Evolutionary conservation across 2,888 invertebrate genomes (phyloP).

Genomic region (Epirrhoe alternata): DNA sequence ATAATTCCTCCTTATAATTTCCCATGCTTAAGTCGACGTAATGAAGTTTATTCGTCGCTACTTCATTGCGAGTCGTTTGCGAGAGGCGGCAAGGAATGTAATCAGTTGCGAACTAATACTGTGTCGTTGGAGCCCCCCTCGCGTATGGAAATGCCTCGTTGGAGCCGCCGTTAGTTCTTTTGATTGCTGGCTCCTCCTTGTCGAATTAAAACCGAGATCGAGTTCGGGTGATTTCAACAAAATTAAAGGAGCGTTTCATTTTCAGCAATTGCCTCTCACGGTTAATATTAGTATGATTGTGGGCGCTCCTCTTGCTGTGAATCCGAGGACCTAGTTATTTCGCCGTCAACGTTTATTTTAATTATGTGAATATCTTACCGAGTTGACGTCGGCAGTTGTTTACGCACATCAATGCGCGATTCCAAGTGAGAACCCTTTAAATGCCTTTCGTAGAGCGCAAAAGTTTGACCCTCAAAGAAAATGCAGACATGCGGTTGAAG

Average conservation of each 20-base stretch:
- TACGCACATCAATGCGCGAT: conserved; percentile 20
- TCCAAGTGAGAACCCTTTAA: conserved; percentile 26
- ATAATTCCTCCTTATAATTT: conserved; percentile 84
- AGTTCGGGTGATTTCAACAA: conserved; percentile 75
- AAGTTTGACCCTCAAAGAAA: conserved; percentile 58
- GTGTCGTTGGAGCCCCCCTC: conserved; percentile 76
- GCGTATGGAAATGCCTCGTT: conserved; percentile 83
- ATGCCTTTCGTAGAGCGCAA: conserved; percentile 28
- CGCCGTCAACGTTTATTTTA: conserved; percentile 68
- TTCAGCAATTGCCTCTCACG: conserved; percentile 70
- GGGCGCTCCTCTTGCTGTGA: conserved; percentile 58
- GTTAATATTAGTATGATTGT: conserved; percentile 80
- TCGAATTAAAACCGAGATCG: conserved; percentile 81
- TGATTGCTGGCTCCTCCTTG: conserved; percentile 79
- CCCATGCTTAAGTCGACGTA: conserved; percentile 81
- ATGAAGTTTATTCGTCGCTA: conserved; percentile 84
- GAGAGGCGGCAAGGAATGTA: conserved; percentile 78
- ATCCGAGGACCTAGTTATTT: conserved; percentile 65
- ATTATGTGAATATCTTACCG: conserved; percentile 64
- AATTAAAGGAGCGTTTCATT: conserved; percentile 81
- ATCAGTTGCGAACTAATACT: conserved; percentile 84
- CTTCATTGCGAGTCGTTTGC: conserved; percentile 81
- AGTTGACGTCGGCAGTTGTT: conserved; percentile 42
- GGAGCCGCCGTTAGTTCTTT: conserved; percentile 81
- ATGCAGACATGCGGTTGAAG: conserved; percentile 57